phyloP scores from a whole-genome alignment of 2,113 vertebrate genomes.

The Passer domesticus region DNA sequence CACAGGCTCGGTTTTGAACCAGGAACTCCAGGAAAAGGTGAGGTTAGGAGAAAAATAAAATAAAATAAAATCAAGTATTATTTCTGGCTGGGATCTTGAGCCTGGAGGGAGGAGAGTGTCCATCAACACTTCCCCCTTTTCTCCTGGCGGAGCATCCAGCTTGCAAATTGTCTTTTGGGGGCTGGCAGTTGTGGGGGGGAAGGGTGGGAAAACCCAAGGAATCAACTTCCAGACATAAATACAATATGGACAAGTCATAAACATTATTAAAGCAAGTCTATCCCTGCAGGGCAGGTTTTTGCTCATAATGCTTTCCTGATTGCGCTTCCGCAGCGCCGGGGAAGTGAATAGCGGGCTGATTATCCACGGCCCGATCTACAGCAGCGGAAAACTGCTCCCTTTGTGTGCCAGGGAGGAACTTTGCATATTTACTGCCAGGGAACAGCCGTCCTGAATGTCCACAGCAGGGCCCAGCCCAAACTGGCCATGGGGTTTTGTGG shows the following conservation, averaged over 20 bases:
- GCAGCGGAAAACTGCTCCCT: slow-evolving; percentile 71
- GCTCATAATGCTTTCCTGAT: slow-evolving; percentile 76
- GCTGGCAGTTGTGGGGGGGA: background rate
- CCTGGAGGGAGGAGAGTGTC: background rate
- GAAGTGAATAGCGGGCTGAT: slow-evolving; percentile 77
- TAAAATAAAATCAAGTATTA: background rate
- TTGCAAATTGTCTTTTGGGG: background rate
- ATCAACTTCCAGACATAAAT: slow-evolving; percentile 61
- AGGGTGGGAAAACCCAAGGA: slow-evolving; percentile 53
- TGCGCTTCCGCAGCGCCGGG: slow-evolving; percentile 72
- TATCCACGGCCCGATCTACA: slow-evolving; percentile 74
- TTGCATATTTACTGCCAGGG: slow-evolving; percentile 72
- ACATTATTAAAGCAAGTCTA: slow-evolving; percentile 70
- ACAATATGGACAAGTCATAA: slow-evolving; percentile 68
- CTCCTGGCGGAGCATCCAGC: background rate
- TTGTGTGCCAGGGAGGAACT: slow-evolving; percentile 70
- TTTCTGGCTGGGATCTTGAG: slow-evolving; percentile 2
- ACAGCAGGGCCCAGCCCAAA: background rate
- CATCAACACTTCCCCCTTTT: background rate
- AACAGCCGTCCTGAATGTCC: background rate
- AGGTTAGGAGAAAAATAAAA: background rate
- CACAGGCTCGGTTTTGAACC: background rate
- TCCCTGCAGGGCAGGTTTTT: slow-evolving; percentile 73
- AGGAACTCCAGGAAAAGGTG: slow-evolving; percentile 28
- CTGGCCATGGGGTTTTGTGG: background rate